phyloP scores from a whole-genome alignment of 2,113 vertebrate genomes.

The Gallinago undulata region DNA sequence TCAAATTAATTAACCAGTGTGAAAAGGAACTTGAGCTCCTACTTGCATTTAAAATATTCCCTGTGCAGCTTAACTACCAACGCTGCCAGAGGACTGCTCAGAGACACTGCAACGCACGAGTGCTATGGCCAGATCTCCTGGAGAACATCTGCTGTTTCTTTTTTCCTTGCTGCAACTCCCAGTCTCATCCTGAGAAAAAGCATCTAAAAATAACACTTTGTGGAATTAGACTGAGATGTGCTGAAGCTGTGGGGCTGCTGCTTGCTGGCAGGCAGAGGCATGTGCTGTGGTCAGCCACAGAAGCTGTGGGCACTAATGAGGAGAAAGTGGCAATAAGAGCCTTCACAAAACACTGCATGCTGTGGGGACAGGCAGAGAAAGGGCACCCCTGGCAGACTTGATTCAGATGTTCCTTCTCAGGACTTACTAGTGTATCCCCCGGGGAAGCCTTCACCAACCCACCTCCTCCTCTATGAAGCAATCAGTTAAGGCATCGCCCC shows the following conservation, averaged over 20 bases:
- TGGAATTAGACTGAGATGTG: not conserved
- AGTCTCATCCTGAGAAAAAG: not conserved
- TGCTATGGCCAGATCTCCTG: not conserved
- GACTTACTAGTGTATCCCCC: not conserved
- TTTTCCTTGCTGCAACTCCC: not conserved
- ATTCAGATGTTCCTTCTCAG: not conserved
- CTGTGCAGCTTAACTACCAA: not conserved
- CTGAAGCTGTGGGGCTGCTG: not conserved
- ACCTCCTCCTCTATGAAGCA: not conserved
- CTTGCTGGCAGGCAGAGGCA: not conserved
- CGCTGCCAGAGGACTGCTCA: accelerated
- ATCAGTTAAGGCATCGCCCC: not conserved
- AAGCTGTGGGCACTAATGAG: not conserved
- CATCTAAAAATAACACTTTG: not conserved
- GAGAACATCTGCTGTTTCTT: not conserved
- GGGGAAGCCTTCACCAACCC: not conserved
- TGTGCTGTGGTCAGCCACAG: not conserved
- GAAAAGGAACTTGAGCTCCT: not conserved
- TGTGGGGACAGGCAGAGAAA: not conserved
- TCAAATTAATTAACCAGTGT: not conserved
- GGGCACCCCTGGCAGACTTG: not conserved
- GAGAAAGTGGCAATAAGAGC: not conserved
- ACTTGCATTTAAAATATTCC: not conserved
- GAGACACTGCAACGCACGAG: accelerated
- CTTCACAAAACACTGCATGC: not conserved